Percentiles rank a stretch among this genome's conserved stretches.
Conservation (phyloP, 2,113 vertebrate genomes). For the Syrmaticus mikado region DNA sequence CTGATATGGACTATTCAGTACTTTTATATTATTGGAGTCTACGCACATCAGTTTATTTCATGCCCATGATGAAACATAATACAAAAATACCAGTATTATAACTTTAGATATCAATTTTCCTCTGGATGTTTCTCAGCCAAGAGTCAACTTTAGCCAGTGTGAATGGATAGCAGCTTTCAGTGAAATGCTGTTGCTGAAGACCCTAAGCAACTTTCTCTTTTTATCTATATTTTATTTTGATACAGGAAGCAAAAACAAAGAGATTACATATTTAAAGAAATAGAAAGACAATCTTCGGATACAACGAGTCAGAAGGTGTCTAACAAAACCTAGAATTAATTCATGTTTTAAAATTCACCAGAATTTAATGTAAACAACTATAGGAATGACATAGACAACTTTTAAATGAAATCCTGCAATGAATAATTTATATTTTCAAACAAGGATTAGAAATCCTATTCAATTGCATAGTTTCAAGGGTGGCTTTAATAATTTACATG, state of each 20-base stretch:
- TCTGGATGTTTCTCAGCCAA: neutral
- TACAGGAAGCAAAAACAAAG: neutral
- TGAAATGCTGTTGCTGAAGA: neutral
- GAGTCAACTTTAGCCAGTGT: neutral
- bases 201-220: neutral
- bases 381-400: constrained; percentile 35
- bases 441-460: constrained; percentile 62
- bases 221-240: constrained; percentile 18
- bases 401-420: constrained; percentile 71
- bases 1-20: fast-evolving
- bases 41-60: neutral
- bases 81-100: neutral
- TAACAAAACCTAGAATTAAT: constrained; percentile 51
- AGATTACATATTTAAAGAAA: neutral
- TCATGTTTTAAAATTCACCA: constrained; percentile 40
- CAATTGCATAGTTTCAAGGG: constrained; percentile 42
- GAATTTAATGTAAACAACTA: constrained; percentile 48
- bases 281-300: constrained; percentile 23
- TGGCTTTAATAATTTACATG: constrained; percentile 66
- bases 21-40: neutral
- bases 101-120: neutral
- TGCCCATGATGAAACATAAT: neutral
- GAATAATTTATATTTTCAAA: constrained; percentile 76
- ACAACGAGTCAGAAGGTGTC: constrained; percentile 1
- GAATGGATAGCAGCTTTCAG: neutral